Evolutionary conservation across 1,140 invertebrate species (phyloP).

Genomic region (Heterodera schachtii): DNA sequence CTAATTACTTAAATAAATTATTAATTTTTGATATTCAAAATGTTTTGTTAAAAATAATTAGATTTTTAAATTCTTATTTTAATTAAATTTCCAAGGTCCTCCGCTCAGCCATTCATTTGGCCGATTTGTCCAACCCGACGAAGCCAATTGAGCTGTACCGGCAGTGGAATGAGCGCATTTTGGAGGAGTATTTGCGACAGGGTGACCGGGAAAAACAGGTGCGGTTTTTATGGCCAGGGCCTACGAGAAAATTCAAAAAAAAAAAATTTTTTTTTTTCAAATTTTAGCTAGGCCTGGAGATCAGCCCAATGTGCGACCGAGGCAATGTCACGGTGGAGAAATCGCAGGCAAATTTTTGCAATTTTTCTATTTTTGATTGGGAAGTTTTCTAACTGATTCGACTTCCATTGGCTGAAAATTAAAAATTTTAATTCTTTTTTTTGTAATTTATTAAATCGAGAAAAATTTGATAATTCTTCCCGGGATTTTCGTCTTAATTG

Average conservation of each 20-base stretch:
- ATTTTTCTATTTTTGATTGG: no score
- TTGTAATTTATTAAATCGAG: no score
- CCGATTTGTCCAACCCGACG: constrained; percentile 96
- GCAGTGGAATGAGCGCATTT: constrained; percentile 86
- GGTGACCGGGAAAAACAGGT: constrained; percentile 81
- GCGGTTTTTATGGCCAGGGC: not conserved
- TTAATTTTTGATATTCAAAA: not conserved
- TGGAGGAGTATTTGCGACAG: constrained; percentile 97
- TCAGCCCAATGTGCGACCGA: constrained; percentile 95
- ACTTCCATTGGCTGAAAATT: no score
- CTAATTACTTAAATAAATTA: no score
- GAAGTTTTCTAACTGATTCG: no score
- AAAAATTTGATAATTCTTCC: no score
- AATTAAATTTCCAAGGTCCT: constrained; percentile 75
- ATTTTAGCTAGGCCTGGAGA: constrained; percentile 75
- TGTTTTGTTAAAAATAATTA: no score
- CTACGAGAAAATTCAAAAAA: no score
- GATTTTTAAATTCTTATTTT: no score
- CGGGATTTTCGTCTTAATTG: no score
- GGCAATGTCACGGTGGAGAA: constrained; percentile 94
- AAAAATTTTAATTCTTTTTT: no score
- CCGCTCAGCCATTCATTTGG: constrained; percentile 98
- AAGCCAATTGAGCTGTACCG: constrained; percentile 90
- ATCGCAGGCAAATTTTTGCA: constrained; percentile 76
- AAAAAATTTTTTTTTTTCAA: constrained; percentile 1